Evolutionary conservation across 2,888 invertebrate species (phyloP), one percentile per base, ranked within the genome.

Genomic region (Trissonchulus latispiculum): DNA sequence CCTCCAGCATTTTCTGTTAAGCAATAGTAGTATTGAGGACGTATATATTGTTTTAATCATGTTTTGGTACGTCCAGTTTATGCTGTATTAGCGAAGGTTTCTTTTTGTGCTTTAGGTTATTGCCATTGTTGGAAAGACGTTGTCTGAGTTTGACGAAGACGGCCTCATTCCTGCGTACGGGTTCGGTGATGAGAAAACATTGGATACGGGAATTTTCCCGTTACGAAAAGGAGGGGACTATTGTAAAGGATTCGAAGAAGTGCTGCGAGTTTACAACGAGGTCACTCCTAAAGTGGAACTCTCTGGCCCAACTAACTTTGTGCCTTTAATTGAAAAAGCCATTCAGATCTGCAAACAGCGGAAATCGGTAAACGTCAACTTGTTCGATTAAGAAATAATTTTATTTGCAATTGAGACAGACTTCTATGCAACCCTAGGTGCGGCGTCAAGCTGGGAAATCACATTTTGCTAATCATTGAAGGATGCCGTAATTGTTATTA

Each of bases 251-350:
- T 77, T 80, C 77, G 78, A 81, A 77, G 85, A 85, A 75, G 86
- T 86, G 23, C 78, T 86, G 33, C 78, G 81, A 68, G 81, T 82
- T 1, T 86, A 86, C 78, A 84, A 84, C 75, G 79, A 82, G 66
- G 80, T 84, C 37, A 84, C 85, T 33, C 83, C 83, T 1, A 78
- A 80, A 68, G 83, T 86, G 2, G 77, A 80, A 32, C 82, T 86
- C 75, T 85, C 85, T 75, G 86, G 86, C 1, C 86, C 86, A 0
- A 87, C 86, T 36, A 86, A 84, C 77, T 85, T 86, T 76, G 86
- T 86, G 15, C 86, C 86, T 3, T 79, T 87, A 37, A 86, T 86
- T 72, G 78, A 84, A 74, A 79, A 82, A 72, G 85, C 86, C 3
- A 82, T 86, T 29, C 83, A 86, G 73, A 84, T 86, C 70, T 83